A percentile compares a stretch with the other conserved stretches of the same genome.
phyloP scores from a whole-genome alignment of 2,797 vertebrate species.

The Molossus molossus region DNA sequence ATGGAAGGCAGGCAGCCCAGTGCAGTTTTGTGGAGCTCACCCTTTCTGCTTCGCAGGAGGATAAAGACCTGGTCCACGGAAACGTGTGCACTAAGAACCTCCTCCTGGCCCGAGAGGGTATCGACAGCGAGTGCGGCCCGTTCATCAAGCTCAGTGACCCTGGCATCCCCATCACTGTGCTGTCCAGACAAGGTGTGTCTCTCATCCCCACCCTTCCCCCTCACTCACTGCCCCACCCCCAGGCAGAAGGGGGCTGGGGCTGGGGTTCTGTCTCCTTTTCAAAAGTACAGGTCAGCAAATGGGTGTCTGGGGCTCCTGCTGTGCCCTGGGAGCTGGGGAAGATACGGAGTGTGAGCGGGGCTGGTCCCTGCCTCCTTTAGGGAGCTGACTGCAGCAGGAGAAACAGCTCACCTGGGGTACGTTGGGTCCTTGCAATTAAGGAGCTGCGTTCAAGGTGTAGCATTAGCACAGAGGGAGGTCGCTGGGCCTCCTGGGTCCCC shows the following conservation, averaged over 20 bases:
- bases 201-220: fast-evolving
- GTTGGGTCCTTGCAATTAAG: neutral
- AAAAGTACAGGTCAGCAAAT: neutral
- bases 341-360: fast-evolving
- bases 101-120: slow-evolving; percentile 95
- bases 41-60: slow-evolving; percentile 92
- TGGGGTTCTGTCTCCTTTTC: neutral
- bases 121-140: slow-evolving; percentile 93
- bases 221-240: too few species aligned
- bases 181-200: slow-evolving; percentile 94
- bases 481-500: neutral
- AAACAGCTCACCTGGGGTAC: neutral
- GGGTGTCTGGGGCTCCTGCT: neutral
- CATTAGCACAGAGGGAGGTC: neutral
- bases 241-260: neutral
- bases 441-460: neutral
- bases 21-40: neutral
- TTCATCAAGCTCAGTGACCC: slow-evolving; percentile 99
- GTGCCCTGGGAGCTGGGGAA: fast-evolving
- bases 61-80: slow-evolving; percentile 98
- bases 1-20: neutral
- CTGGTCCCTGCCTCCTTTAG: neutral
- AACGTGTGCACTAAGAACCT: slow-evolving; percentile 98
- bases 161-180: slow-evolving; percentile 96
- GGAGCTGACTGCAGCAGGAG: neutral